Base-by-base conservation (phyloP, 64 coral and sea anemone species). In the Dendrophyllia cribrosa region DNA sequence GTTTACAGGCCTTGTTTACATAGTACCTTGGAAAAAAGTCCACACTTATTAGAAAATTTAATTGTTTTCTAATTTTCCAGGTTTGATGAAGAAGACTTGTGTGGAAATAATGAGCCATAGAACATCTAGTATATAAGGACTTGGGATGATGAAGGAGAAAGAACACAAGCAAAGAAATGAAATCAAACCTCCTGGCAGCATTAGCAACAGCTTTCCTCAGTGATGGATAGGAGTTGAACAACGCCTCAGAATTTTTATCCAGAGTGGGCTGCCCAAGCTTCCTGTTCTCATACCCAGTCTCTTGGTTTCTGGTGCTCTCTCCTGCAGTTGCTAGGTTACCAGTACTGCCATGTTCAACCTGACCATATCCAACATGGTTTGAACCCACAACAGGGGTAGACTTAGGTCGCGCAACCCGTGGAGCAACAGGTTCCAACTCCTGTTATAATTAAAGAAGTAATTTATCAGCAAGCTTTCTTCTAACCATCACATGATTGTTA, bases 301-400 rank as follows among this genome's bases (percentile, higher is more conserved):
- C 95, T 43, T 96, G 95, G 47, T 96, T 96, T 9, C 81, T 82
- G 0, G 95, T 96, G n/a, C 86, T 93, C 65, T 96, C 95, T 55
- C 95, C 95, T 9, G 81, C 17, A 15, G 95, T 96, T 63, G 74
- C 95, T 76, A 96, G 88, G 80, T 96, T 96, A 55, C 95, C 95
- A 78, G 87, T 75, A 55, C 95, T 96, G 15, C 91, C 91, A 2
- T 78, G 53, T 22, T 90, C 86, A 14, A 77, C 45, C 11, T 93
- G 77, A 20, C 55, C 62, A 47, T 79, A 85, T 19, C 80, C 80
- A 11, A 84, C 44, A 51, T 84, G 80, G 62, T 84, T 84, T 66
- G 80, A 66, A 17, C 87, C 79, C 74, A 93, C 79, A 3, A 87
- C 58, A 46, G 95, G 95, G 9, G 95, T 96, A 43, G 95, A 96